Evolutionary conservation across 2,888 invertebrate genomes (phyloP), one percentile per base, ranked within the genome.

Genomic region (Microplitis deprimator): DNA sequence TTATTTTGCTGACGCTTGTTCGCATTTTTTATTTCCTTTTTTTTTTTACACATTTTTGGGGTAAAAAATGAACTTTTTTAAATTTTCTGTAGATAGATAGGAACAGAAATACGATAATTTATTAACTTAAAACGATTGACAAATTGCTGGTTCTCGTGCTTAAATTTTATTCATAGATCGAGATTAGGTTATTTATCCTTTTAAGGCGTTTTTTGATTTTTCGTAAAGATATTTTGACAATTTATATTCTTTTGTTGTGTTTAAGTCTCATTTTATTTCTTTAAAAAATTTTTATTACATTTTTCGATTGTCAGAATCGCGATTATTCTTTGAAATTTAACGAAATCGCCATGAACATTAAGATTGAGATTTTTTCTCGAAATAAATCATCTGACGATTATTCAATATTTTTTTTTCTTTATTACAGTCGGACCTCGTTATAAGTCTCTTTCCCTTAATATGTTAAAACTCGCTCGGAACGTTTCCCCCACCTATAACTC

Each of bases 121-220:
- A 16, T 62, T 1, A 20, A 13, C 38, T 65, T 65, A 65, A 29
- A 65, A 7, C 65, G 13, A 65, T 29, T 65, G 65, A 65, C 13
- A 65, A 65, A 65, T 65, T 29, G 38, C 65, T 65, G 1, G 13
- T 20, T 65, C 29, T 65, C 65, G 65, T 65, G 65, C 29, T 65
- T 65, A 5, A 65, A 29, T 65, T 29, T 13, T 13, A 29, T 65
- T 65, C 13, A 1, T 29, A 29, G 13, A 65, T 38, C 10, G 10
- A 29, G 65, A 29, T 50, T 50, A 13, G 10, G 8, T 50, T 50
- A 50, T 13, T 50, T 50, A 50, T 50, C 50, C 50, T 50, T 50
- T 50, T 50, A 13, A 8, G 50, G 13, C 50, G 13, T 50, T 50
- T 50, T 50, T 3, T 50, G 50, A 50, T 50, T 50, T 13, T 50